These are phyloP conservation scores for Bubo blakistoni DNA, from an alignment of 2,113 vertebrate species.

Conservation along the genomic window DNA sequence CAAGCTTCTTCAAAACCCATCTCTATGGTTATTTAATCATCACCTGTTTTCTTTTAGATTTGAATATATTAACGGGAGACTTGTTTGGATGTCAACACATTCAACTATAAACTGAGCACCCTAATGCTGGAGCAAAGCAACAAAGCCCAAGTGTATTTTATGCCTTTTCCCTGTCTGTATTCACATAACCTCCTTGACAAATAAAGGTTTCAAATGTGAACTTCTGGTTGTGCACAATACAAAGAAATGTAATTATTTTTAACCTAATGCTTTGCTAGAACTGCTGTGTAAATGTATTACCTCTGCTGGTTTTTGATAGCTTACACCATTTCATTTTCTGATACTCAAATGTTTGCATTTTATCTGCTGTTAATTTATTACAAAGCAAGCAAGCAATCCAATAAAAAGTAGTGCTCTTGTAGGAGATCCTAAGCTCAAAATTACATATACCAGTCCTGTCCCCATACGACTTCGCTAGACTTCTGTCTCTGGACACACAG, in stretches of 20 bases:
- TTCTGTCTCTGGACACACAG: not conserved
- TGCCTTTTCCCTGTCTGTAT: not conserved
- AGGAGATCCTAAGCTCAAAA: not conserved
- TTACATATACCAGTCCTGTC: not conserved
- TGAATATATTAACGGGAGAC: not conserved
- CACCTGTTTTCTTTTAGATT: not conserved
- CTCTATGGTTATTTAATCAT: not conserved
- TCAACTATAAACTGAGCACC: not conserved
- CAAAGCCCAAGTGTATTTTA: not conserved
- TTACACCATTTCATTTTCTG: not conserved
- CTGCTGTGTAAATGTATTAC: not conserved
- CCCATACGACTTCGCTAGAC: fast-evolving
- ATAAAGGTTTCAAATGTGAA: not conserved
- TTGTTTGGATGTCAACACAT: not conserved
- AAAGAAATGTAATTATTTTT: not conserved
- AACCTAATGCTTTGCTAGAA: not conserved
- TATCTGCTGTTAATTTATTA: not conserved
- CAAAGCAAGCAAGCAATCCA: not conserved
- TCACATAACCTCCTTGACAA: not conserved
- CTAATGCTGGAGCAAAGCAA: not conserved
- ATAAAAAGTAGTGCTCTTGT: not conserved
- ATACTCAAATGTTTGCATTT: not conserved
- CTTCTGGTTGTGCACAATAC: not conserved
- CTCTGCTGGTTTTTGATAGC: not conserved
- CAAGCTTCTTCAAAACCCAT: not conserved